phyloP scores from a whole-genome alignment of 2,888 invertebrate species.

The Euzophera pinguis region DNA sequence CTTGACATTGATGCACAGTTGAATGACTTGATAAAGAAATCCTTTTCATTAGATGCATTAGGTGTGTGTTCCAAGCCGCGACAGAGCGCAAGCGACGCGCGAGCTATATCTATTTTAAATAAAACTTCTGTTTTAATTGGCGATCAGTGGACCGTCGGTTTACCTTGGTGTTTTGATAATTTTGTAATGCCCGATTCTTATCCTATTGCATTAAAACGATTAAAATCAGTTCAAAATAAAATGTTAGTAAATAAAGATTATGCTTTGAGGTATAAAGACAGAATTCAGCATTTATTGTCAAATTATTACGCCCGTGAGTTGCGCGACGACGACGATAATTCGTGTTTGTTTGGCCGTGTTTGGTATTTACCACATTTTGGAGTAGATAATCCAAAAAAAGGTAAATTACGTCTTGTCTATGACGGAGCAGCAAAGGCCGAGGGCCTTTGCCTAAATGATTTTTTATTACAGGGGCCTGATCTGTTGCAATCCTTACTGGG shows the following conservation, averaged over 20 bases:
- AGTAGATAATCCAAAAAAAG: slow-evolving; percentile 27
- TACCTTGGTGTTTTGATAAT: neutral
- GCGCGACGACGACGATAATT: neutral
- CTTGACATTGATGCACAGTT: neutral
- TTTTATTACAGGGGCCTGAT: slow-evolving; percentile 30
- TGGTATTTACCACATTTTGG: slow-evolving; percentile 23
- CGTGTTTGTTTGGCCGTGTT: neutral
- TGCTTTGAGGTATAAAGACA: neutral
- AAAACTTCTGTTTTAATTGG: neutral
- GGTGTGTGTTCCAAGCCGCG: neutral
- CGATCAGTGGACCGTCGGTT: neutral
- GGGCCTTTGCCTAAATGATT: slow-evolving; percentile 29
- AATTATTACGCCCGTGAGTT: neutral
- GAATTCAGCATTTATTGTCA: neutral
- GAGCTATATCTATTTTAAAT: neutral
- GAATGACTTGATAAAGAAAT: neutral
- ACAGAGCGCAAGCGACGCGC: neutral
- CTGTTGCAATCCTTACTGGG: slow-evolving; percentile 26
- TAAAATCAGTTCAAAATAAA: neutral
- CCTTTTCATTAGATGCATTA: neutral
- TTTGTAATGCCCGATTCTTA: neutral
- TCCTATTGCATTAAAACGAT: neutral
- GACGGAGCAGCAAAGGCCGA: neutral
- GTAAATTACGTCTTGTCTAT: slow-evolving; percentile 10
- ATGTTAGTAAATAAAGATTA: neutral